Evolutionary conservation across 1,140 invertebrate species (phyloP).

Genomic region (Drosophila lacteicornis): DNA sequence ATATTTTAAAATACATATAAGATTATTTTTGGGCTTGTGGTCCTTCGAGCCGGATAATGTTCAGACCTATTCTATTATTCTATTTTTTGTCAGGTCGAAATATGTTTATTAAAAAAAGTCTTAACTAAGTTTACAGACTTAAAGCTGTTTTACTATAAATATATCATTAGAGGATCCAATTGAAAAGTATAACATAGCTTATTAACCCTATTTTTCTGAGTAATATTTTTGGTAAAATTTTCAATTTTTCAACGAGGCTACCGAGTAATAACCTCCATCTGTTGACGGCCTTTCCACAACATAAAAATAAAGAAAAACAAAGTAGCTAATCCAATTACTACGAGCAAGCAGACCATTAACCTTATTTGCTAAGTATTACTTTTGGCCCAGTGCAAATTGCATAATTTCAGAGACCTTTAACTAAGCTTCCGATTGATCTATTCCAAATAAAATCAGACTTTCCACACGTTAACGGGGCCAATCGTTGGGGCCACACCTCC

Average conservation of each 20-base stretch:
- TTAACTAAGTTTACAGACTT: neutral
- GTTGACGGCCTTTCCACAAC: too few relatives aligned
- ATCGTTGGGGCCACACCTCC: conserved; percentile 66
- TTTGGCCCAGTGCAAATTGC: neutral
- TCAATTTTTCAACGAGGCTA: neutral
- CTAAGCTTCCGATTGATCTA: conserved; percentile 20
- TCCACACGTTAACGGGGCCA: conserved; percentile 61
- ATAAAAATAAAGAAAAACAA: neutral
- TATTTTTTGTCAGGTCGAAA: neutral
- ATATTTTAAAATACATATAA: too few relatives aligned
- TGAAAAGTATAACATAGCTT: too few relatives aligned
- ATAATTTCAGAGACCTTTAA: conserved; percentile 12
- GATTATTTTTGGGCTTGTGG: too few relatives aligned
- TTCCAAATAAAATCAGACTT: conserved; percentile 16
- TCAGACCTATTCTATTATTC: too few relatives aligned
- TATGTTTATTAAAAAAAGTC: neutral
- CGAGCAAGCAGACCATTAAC: neutral
- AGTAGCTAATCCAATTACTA: neutral
- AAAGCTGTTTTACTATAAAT: neutral
- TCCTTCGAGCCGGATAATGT: too few relatives aligned
- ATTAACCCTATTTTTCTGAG: too few relatives aligned
- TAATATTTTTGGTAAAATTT: neutral
- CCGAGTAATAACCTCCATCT: too few relatives aligned
- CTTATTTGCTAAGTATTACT: conserved; percentile 5
- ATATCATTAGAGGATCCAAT: too few relatives aligned